phyloP scores from a whole-genome alignment of 1,140 invertebrate genomes.

The Laupala kohalensis region DNA sequence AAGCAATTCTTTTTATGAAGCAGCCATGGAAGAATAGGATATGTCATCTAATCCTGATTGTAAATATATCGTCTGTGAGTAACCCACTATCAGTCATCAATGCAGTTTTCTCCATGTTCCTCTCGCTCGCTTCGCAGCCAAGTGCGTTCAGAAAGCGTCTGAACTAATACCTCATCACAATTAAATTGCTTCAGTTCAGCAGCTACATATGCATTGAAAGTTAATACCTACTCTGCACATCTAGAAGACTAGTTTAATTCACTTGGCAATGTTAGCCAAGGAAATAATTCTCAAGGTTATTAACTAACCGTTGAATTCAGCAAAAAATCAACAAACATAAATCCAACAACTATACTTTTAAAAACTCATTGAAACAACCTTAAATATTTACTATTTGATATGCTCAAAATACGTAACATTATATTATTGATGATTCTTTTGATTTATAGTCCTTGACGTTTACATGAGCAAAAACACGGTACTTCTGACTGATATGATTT shows the following conservation, averaged over 20 bases:
- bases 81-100: background rate
- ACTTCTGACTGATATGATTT: background rate
- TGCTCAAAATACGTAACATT: background rate
- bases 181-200: background rate
- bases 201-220: background rate
- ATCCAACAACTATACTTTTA: background rate
- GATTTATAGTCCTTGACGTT: background rate
- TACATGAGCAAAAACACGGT: background rate
- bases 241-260: background rate
- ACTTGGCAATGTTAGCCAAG: background rate
- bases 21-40: conserved; percentile 5
- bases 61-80: background rate
- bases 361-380: background rate
- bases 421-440: background rate
- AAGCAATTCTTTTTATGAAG: conserved; percentile 1
- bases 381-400: background rate
- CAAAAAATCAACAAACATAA: background rate
- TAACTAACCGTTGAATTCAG: background rate
- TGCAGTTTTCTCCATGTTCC: background rate
- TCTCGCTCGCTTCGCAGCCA: background rate
- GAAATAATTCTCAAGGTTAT: background rate
- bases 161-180: background rate
- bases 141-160: background rate
- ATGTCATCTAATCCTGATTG: conserved; percentile 2
- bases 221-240: background rate